Conservation (phyloP, 2,113 vertebrate species). For the Phrynosoma blainvillii region DNA sequence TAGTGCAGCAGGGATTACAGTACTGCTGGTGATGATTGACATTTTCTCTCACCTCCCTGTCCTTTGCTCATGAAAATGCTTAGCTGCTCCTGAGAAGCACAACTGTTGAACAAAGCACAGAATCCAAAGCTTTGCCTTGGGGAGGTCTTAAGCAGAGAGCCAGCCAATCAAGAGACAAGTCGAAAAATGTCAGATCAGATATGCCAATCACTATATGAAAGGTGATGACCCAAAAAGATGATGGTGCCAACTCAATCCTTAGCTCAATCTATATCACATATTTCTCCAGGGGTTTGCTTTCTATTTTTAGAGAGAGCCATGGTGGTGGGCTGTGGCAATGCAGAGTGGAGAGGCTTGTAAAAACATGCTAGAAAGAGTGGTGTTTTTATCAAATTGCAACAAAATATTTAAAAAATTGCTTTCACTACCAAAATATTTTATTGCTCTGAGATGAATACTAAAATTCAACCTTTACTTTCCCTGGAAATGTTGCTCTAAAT, state of each 20-base stretch:
- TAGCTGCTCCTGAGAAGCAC: slow-evolving; percentile 1
- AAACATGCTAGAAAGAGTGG: slow-evolving; percentile 15
- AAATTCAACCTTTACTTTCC: not conserved
- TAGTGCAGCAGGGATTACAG: slow-evolving; percentile 26
- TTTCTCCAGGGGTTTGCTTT: slow-evolving; percentile 16
- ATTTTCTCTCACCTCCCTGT: slow-evolving; percentile 60
- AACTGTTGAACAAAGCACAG: slow-evolving; percentile 44
- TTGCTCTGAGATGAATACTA: slow-evolving; percentile 5
- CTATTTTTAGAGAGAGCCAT: not conserved
- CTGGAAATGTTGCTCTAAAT: not conserved
- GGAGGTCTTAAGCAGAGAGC: slow-evolving; percentile 42
- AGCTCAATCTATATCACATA: slow-evolving; percentile 16
- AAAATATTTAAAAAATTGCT: slow-evolving; percentile 4
- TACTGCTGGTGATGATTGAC: slow-evolving; percentile 55
- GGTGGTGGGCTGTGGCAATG: not conserved
- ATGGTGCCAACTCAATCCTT: slow-evolving; percentile 19
- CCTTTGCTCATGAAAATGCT: slow-evolving; percentile 71
- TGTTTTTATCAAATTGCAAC: not conserved
- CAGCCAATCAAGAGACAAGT: slow-evolving; percentile 2
- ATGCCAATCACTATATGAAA: slow-evolving; percentile 53
- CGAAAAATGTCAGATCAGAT: slow-evolving; percentile 53
- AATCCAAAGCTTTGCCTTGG: slow-evolving; percentile 53
- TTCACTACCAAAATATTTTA: not conserved
- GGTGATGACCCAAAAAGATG: slow-evolving; percentile 41
- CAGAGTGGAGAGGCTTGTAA: accelerated